A percentile compares a stretch with the other conserved stretches of the same genome.
phyloP scores from a whole-genome alignment of 1,140 invertebrate species.

The Sycophaga agraensis region DNA sequence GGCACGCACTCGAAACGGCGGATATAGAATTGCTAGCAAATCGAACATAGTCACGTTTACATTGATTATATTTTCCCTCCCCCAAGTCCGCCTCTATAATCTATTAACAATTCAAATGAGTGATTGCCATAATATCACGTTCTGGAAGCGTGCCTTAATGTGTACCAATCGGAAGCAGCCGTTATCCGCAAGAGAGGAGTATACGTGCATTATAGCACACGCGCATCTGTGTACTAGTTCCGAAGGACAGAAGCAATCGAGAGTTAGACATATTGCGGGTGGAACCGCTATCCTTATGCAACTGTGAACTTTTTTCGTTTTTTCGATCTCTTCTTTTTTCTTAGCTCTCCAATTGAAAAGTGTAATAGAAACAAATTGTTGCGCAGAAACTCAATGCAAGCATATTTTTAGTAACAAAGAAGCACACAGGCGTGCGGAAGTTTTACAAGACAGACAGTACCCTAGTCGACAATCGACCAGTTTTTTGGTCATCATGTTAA shows the following conservation, averaged over 20 bases:
- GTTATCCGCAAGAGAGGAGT: background rate
- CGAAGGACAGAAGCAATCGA: conserved; percentile 1
- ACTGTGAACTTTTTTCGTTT: too few species aligned
- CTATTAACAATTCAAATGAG: conserved; percentile 51
- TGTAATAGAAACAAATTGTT: conserved; percentile 4
- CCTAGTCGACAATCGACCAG: background rate
- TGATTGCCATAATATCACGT: conserved; percentile 50
- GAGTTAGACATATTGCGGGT: background rate
- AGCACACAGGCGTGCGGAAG: background rate
- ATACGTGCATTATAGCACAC: background rate
- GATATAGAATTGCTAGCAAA: background rate
- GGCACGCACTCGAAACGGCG: too few species aligned
- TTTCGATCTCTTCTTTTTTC: conserved; percentile 1
- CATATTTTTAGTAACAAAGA: too few species aligned
- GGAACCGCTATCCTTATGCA: too few species aligned
- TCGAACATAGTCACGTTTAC: background rate
- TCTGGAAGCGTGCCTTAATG: conserved; percentile 42
- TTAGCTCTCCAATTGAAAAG: background rate
- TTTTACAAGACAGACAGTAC: background rate
- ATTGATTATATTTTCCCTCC: background rate
- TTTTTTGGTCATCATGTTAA: background rate
- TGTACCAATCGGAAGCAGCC: conserved; percentile 38
- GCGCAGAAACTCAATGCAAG: too few species aligned
- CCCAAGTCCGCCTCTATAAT: background rate
- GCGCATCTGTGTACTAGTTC: background rate